These are phyloP conservation scores for Channa argus DNA, from an alignment of 2,113 vertebrate genomes.

Conservation along the genomic window DNA sequence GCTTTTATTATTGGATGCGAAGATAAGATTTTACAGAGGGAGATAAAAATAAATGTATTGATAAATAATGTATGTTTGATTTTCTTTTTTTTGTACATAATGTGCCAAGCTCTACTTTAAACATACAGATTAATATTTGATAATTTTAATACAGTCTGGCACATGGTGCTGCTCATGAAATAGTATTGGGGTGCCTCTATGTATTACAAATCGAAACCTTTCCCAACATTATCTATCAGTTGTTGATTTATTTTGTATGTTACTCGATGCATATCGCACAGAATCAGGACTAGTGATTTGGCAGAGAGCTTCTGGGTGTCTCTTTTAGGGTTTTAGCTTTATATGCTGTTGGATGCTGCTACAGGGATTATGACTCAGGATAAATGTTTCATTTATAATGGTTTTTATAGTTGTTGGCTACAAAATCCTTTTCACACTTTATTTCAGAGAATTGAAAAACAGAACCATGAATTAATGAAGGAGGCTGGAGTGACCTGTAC, in stretches of 20 bases:
- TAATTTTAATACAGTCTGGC: background rate
- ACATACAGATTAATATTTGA: conserved; percentile 54
- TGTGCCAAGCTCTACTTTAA: conserved; percentile 36
- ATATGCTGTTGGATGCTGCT: conserved; percentile 28
- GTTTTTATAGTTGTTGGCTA: conserved; percentile 55
- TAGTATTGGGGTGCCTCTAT: conserved; percentile 22
- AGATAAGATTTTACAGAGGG: background rate
- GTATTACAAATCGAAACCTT: conserved; percentile 29
- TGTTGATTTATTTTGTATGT: conserved; percentile 19
- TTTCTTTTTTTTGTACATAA: conserved; percentile 18
- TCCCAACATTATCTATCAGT: conserved; percentile 14
- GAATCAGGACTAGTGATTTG: background rate
- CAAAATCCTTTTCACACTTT: conserved; percentile 33
- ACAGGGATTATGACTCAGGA: conserved; percentile 35
- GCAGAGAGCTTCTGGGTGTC: conserved; percentile 11
- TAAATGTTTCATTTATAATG: conserved; percentile 60
- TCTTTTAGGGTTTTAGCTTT: conserved; percentile 31
- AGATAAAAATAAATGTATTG: background rate
- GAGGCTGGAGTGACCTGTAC: conserved; percentile 13
- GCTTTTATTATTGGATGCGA: background rate
- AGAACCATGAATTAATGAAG: conserved; percentile 28
- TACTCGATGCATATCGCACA: conserved; percentile 10
- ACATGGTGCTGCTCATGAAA: conserved; percentile 47
- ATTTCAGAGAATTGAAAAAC: conserved; percentile 14
- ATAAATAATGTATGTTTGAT: conserved; percentile 43